These are phyloP conservation scores for Acrocephalus scirpaceus DNA, from an alignment of 2,797 vertebrate genomes.

Conservation along the genomic window DNA sequence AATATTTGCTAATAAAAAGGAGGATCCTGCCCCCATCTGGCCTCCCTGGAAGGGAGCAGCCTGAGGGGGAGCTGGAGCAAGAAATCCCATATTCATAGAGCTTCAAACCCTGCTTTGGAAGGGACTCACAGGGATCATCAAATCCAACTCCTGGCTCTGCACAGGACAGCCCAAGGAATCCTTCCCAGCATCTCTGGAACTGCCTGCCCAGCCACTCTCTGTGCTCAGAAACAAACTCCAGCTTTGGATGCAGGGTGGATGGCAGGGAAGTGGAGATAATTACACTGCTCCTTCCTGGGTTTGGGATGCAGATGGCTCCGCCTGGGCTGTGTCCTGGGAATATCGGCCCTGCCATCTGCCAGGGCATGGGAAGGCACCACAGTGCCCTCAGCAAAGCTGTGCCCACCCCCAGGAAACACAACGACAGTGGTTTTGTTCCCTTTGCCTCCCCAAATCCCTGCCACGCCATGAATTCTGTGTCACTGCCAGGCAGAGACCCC, in stretches of 20 bases:
- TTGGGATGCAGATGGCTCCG: background rate
- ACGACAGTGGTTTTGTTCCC: accelerated
- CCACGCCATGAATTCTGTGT: accelerated
- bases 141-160: background rate
- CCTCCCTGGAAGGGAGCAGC: background rate
- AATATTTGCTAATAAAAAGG: background rate
- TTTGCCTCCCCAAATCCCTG: background rate
- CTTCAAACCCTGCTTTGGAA: background rate
- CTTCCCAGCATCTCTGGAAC: accelerated
- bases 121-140: background rate
- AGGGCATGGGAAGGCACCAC: accelerated
- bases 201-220: accelerated
- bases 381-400: background rate
- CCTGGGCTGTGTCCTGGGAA: accelerated
- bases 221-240: accelerated
- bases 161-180: background rate
- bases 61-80: background rate
- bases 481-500: background rate
- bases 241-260: background rate
- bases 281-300: background rate
- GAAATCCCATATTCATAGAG: background rate
- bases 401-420: background rate
- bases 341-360: background rate
- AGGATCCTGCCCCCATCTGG: conserved; percentile 46
- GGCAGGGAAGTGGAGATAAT: background rate